Conservation (phyloP, 2,113 vertebrate genomes). For the Camelus dromedarius region DNA sequence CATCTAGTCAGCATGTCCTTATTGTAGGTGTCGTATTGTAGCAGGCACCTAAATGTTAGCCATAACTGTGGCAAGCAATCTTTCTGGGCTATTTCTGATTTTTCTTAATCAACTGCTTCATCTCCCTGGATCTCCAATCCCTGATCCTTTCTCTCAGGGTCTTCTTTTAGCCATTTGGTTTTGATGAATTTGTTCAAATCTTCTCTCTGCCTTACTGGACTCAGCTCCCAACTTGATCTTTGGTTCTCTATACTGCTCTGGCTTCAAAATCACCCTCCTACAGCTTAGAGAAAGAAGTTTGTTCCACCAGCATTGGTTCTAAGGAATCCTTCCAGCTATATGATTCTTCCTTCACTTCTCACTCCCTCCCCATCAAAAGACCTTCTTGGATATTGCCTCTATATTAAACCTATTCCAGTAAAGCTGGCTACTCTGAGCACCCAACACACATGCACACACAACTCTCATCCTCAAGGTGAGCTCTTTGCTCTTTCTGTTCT, state of each 20-base stretch:
- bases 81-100: conserved; percentile 17
- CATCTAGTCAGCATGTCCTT: background rate
- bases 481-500: conserved; percentile 20
- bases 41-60: background rate
- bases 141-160: background rate
- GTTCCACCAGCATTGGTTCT: background rate
- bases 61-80: background rate
- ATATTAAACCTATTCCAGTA: conserved; percentile 13
- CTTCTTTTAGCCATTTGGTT: background rate
- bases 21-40: background rate
- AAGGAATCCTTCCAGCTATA: background rate
- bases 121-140: background rate
- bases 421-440: background rate
- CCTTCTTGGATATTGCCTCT: background rate
- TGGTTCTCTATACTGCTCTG: background rate
- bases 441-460: background rate
- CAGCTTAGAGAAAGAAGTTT: background rate
- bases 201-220: background rate
- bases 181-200: conserved; percentile 8
- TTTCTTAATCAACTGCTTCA: background rate
- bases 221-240: background rate
- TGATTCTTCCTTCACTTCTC: background rate
- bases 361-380: background rate
- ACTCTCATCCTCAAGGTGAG: background rate
- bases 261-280: background rate